Conservation (phyloP, 2,113 vertebrate species). For the Stigmatopora argus region DNA sequence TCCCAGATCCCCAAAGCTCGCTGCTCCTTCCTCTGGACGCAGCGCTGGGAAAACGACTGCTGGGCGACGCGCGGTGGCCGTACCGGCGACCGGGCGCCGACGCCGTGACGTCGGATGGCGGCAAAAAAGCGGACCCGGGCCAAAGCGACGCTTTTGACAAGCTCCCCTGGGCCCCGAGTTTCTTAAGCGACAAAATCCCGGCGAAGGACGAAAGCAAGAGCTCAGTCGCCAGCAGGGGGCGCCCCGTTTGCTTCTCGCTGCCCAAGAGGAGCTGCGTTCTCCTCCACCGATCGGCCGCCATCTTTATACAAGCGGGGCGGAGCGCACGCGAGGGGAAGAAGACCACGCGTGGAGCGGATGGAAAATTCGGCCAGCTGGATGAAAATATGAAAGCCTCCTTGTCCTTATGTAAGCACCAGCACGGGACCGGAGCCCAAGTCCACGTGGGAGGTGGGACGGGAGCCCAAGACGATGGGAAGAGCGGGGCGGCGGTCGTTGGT, state of each 20-base stretch:
- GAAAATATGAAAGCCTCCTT: conserved; percentile 28
- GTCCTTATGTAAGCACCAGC: conserved; percentile 35
- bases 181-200: conserved; percentile 26
- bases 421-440: conserved; percentile 27
- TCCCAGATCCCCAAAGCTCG: conserved; percentile 37
- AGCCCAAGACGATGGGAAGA: too few species aligned
- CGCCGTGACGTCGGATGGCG: background rate
- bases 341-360: conserved; percentile 7
- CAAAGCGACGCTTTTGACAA: conserved; percentile 32
- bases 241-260: conserved; percentile 62
- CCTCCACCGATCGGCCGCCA: conserved; percentile 57
- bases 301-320: conserved; percentile 54
- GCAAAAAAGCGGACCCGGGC: background rate
- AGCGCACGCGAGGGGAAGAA: background rate
- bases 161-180: conserved; percentile 31
- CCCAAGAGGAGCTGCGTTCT: conserved; percentile 61
- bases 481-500: too few species aligned
- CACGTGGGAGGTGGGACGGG: conserved; percentile 1
- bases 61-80: conserved; percentile 31
- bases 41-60: conserved; percentile 33
- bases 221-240: conserved; percentile 24
- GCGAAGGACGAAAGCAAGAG: conserved; percentile 10
- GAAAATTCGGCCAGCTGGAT: conserved; percentile 2
- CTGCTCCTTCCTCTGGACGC: conserved; percentile 44
- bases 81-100: conserved; percentile 7